phyloP scores from a whole-genome alignment of 2,797 vertebrate genomes.

The Jordanella pulchra region DNA sequence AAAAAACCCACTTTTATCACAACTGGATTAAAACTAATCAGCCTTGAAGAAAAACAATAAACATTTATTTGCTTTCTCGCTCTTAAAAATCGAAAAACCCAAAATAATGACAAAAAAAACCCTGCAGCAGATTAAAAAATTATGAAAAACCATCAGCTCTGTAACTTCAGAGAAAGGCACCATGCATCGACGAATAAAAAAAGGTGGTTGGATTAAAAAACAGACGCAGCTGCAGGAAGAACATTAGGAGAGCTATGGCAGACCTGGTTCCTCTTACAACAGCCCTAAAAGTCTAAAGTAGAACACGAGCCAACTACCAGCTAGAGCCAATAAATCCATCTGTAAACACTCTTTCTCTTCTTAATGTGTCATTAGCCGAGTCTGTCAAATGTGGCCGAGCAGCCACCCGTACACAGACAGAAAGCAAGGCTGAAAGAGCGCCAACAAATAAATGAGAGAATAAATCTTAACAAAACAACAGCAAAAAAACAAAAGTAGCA shows the following conservation, averaged over 20 bases:
- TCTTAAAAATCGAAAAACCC: neutral
- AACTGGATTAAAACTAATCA: neutral
- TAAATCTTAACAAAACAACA: neutral
- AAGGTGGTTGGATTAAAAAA: slow-evolving; percentile 1
- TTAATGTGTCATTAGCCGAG: neutral
- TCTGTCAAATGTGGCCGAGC: neutral
- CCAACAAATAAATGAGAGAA: neutral
- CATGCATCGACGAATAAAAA: neutral
- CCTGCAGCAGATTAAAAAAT: neutral
- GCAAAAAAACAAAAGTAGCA: neutral
- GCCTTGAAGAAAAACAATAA: neutral
- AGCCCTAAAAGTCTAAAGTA: slow-evolving; percentile 8
- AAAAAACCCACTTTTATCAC: neutral
- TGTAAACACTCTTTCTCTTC: slow-evolving; percentile 8
- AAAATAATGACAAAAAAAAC: neutral
- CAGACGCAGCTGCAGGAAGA: slow-evolving; percentile 1
- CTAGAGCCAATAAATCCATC: slow-evolving; percentile 11
- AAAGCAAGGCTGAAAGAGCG: neutral
- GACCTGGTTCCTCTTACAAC: slow-evolving; percentile 1
- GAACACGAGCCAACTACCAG: neutral
- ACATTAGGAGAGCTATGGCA: slow-evolving; percentile 3
- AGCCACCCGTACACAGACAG: slow-evolving; percentile 2
- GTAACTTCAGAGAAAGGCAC: neutral
- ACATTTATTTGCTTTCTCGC: neutral
- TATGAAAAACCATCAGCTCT: neutral